These are phyloP conservation scores for Cyrtonyx montezumae DNA, from an alignment of 2,113 vertebrate genomes.

Conservation along the genomic window DNA sequence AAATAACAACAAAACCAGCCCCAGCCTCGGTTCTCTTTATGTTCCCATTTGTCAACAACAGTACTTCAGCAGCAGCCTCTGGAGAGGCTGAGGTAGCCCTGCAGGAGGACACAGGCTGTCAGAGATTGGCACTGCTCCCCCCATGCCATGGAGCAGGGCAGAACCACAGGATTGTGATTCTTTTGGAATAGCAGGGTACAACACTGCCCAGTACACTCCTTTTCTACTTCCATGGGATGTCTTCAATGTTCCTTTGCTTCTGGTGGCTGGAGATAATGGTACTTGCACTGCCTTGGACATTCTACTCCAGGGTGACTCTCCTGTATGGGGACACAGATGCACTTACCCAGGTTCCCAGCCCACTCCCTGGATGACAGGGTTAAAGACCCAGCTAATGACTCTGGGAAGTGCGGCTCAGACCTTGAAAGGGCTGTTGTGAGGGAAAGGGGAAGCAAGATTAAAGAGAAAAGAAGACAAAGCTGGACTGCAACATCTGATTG, in stretches of 20 bases:
- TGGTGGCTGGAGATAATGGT: background rate
- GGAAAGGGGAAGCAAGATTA: background rate
- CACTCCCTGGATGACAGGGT: background rate
- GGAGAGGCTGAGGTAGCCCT: background rate
- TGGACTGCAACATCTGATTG: background rate
- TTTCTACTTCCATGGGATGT: background rate
- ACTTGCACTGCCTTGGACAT: background rate
- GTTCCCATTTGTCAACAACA: background rate
- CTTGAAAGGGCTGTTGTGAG: background rate
- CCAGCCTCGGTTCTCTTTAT: background rate
- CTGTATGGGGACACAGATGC: background rate
- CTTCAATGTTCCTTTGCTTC: background rate
- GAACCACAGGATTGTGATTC: background rate
- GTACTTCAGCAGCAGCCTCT: slow-evolving; percentile 11
- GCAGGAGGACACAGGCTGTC: background rate
- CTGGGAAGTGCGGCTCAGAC: background rate
- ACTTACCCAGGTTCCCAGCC: background rate
- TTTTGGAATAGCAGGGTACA: background rate
- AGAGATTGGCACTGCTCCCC: background rate
- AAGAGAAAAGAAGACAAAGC: slow-evolving; percentile 8
- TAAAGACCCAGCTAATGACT: background rate
- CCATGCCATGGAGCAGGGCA: background rate
- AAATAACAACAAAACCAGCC: background rate
- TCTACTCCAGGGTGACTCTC: background rate
- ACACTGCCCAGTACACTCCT: background rate